Base-by-base conservation (phyloP, 53 echinoderm and acorn worm species). In the Antedon mediterranea region DNA sequence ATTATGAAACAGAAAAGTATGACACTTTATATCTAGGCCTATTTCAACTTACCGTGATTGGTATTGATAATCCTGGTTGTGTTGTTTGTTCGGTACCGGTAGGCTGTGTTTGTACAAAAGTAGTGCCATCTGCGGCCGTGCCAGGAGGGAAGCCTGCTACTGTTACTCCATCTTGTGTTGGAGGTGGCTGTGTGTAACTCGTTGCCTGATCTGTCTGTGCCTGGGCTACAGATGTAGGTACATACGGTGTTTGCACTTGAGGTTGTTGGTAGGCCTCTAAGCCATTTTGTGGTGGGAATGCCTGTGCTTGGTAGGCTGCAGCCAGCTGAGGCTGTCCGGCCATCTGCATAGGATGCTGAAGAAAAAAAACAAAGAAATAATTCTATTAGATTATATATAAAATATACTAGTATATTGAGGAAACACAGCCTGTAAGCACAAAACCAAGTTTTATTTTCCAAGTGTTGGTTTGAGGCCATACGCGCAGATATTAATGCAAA, bases 281-380 rank as follows among this genome's bases (percentile, higher is more conserved):
- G 75, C 85, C 85, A 32, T 85, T 85, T 77, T 85, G 85, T 32
- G 85, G 85, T 31, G 79, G 57, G 29, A 79, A 79, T 57, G 57
- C 57, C 76, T 85, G 85, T 27, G 85, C 81, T 73, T 79, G 85
- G 85, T 85, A 85, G 30, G 79, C 85, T 32, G 85, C 80, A 37
- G 85, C 72, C 29, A 85, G 75, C 77, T 81, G 81, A 32, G 81
- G 85, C 80, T 85, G 85, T 26, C 81, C 85, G 34, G 85, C 85
- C 85, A 85, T 85, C 71, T 73, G 75, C 34, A 43, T 71, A 30
- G 81, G 85, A 76, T 85, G 85, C 85, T 85, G 81, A 32, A 71
- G 32, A 43, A 28, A 41, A n/a, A 32, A 31, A 43, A 33, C 6
- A 83, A 26, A 43, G 5, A 44, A 72, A 82, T 34, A 29, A 72